phyloP scores from a whole-genome alignment of 1,140 invertebrate species.

The Agrilus planipennis region DNA sequence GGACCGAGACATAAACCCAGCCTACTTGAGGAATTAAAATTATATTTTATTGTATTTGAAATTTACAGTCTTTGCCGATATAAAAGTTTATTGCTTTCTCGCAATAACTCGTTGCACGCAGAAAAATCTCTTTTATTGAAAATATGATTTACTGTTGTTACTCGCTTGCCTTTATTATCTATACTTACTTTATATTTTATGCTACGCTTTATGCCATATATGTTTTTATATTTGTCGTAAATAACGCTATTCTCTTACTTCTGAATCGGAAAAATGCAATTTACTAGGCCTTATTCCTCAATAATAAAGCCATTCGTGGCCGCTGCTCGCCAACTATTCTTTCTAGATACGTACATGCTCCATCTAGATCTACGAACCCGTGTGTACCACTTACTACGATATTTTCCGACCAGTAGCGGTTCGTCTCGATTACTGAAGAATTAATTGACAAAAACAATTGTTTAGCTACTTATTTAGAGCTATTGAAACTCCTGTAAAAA shows the following conservation, averaged over 20 bases:
- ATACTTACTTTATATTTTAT: slow-evolving; percentile 10
- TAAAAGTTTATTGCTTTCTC: slow-evolving; percentile 19
- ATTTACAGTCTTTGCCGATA: slow-evolving; percentile 19
- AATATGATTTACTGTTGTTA: slow-evolving; percentile 22
- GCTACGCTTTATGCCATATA: slow-evolving; percentile 2
- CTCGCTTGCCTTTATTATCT: slow-evolving; percentile 18
- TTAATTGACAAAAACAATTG: no score
- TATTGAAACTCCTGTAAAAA: no score
- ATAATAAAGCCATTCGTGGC: slow-evolving; percentile 3
- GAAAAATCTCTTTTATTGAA: slow-evolving; percentile 21
- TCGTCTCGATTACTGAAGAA: no score
- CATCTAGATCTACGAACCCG: no score
- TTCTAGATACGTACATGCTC: no score
- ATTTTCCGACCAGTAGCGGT: no score
- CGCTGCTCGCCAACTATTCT: no score
- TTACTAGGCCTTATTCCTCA: background rate
- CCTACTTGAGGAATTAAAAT: slow-evolving; percentile 17
- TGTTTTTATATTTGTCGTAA: background rate
- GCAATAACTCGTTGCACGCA: slow-evolving; percentile 16
- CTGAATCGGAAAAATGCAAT: no score
- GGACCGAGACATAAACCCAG: slow-evolving; percentile 9
- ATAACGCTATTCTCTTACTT: background rate
- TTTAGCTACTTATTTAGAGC: no score
- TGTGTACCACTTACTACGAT: no score
- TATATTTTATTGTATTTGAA: slow-evolving; percentile 21